phyloP scores from a whole-genome alignment of 1,140 invertebrate species.

The Samia ricini region DNA sequence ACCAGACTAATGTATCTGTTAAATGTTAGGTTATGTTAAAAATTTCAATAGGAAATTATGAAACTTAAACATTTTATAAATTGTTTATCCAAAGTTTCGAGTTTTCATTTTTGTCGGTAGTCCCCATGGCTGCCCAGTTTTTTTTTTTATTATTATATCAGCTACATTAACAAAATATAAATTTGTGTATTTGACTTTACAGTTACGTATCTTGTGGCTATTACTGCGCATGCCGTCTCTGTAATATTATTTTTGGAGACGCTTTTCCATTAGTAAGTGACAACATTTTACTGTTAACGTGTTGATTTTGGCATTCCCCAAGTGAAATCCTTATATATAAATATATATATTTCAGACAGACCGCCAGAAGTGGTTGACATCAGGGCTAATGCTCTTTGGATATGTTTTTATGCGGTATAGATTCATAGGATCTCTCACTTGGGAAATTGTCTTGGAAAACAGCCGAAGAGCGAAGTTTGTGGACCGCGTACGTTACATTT shows the following conservation, averaged over 20 bases:
- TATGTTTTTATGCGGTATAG: slow-evolving; percentile 47
- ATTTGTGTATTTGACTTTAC: too few species aligned
- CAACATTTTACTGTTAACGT: background rate
- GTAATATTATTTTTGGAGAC: slow-evolving; percentile 65
- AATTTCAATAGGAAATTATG: too few species aligned
- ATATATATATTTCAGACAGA: slow-evolving; percentile 22
- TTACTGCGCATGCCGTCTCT: slow-evolving; percentile 52
- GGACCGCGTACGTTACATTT: slow-evolving; percentile 37
- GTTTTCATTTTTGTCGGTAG: too few species aligned
- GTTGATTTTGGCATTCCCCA: background rate
- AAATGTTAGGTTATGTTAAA: too few species aligned
- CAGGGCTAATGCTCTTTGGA: slow-evolving; percentile 51
- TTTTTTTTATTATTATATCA: too few species aligned
- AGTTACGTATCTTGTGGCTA: slow-evolving; percentile 61
- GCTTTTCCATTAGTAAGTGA: slow-evolving; percentile 56
- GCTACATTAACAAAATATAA: too few species aligned
- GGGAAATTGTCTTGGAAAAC: slow-evolving; percentile 50
- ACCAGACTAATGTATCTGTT: too few species aligned
- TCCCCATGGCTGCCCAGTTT: too few species aligned
- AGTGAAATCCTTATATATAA: slow-evolving; percentile 9
- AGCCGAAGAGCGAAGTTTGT: slow-evolving; percentile 45
- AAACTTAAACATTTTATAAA: too few species aligned
- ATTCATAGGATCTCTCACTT: slow-evolving; percentile 54
- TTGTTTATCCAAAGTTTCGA: too few species aligned
- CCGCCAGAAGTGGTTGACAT: slow-evolving; percentile 56